Evolutionary conservation across 1,140 invertebrate species (phyloP), one percentile per base, ranked within the genome.

Genomic region (Monochamus saltuarius): DNA sequence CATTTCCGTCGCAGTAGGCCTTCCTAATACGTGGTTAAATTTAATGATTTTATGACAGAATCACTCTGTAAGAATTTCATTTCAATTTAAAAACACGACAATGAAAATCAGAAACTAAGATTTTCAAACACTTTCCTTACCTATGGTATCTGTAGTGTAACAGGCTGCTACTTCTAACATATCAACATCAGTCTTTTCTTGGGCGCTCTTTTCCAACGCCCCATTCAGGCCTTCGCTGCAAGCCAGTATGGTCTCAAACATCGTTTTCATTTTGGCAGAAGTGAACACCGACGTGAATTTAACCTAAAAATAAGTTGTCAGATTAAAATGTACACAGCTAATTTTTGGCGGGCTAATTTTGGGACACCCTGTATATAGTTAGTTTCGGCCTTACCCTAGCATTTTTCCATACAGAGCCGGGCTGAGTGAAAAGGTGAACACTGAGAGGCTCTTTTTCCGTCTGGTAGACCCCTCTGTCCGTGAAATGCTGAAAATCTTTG

Each of bases 401-500:
- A 52, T 69, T 63, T 64, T 75, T 81, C 82, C 82, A 83, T 46
- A 73, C 61, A 34, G 68, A 52, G n/a, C 78, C 80, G 11, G 66
- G 62, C 11, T 78, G 43, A 6, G 64, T 59, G 46, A 84, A 77
- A 29, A 85, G 64, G 39, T 81, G 77, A 2, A 75, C 74, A 2
- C 75, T 72, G 0, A 85, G 22, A 1, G 76, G 68, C 47, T 83
- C 81, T 0, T 66, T 69, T 55, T 79, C 68, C 39, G 76, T 76
- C 4, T 68, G 59, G 10, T 73, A 70, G 0, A 77, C 4, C 4
- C 76, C 76, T 49, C 79, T 67, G 68, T 80, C 77, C n/a, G 71
- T 73, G 62, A 83, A 84, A 62, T 70, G 67, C 4, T 63, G 45
- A 39, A 81, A 81, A 61, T 82, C 78, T 52, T 78, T 81, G 0